These are phyloP conservation scores for Ecdyonurus torrentis DNA, from an alignment of 2,888 invertebrate genomes.

Conservation along the genomic window DNA sequence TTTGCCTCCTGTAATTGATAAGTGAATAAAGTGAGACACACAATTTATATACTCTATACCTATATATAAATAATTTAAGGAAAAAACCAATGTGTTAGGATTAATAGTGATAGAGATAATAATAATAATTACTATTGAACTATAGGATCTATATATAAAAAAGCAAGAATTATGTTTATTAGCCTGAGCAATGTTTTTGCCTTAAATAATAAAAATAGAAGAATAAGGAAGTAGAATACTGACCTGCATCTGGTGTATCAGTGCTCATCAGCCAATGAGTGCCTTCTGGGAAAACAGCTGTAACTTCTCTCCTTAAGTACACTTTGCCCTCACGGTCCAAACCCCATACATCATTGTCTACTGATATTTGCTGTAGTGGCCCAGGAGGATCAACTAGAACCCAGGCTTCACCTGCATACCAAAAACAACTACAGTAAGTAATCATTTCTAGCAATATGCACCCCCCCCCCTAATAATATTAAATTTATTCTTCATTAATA, in stretches of 20 bases:
- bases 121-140: too few relatives aligned
- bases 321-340: constrained; percentile 54
- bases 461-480: background rate
- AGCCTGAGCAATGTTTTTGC: too few relatives aligned
- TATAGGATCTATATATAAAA: too few relatives aligned
- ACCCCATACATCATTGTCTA: constrained; percentile 63
- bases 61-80: background rate
- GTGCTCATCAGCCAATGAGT: constrained; percentile 56
- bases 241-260: background rate
- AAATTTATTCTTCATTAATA: background rate
- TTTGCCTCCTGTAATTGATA: background rate
- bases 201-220: background rate
- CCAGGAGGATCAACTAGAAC: constrained; percentile 55
- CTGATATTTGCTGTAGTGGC: constrained; percentile 54
- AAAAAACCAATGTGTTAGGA: too few relatives aligned
- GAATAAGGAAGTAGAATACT: background rate
- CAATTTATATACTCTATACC: background rate
- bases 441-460: background rate
- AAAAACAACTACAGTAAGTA: constrained; percentile 3
- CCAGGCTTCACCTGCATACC: constrained; percentile 46
- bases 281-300: constrained; percentile 59
- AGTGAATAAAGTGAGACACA: too few relatives aligned
- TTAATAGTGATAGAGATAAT: too few relatives aligned
- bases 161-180: too few relatives aligned
- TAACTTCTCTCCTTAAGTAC: constrained; percentile 62